Base-by-base conservation (phyloP, 2,888 invertebrate genomes). In the Reticulitermes lucifugus region DNA sequence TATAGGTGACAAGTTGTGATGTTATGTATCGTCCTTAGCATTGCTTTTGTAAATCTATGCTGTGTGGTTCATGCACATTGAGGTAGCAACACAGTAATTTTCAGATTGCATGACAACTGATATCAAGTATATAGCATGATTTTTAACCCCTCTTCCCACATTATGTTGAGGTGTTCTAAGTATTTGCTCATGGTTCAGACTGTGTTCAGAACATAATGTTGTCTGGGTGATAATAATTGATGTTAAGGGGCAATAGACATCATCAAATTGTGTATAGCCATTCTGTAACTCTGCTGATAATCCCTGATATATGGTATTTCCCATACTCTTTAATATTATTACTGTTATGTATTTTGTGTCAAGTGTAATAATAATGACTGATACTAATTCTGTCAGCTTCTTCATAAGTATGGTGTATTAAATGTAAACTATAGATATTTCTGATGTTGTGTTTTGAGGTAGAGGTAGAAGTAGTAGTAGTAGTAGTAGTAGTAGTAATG, bases 131-230 rank as follows among this genome's bases (percentile, higher is more conserved):
- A n/a, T 65, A 65, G 65, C 25, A 25, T 65, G 65, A 6, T n/a
- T 65, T 65, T 65, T 65, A 77, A 46, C 18, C 77, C 18, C 75
- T 43, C 46, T n/a, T 77, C 43, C 77, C 77, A 77, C 46, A 46
- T 77, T 77, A n/a, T 46, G 77, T 77, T 41, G 22, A 79, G 79
- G 82, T 83, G 82, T 86, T 84, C 79, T 85, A 86, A 86, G 86
- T 83, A 86, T 85, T 86, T 86, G 86, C 86, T 86, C 86, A 86
- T 86, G 85, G 86, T 77, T 83, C 85, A 86, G 85, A 86, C 86
- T 86, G 86, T 86, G 86, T 86, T 86, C 86, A 86, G 79, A 86
- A 65, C 43, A 79, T 51, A 51, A 18, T 59, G 81, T 77, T 77
- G 77, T 81, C 81, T 81, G 81, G 55, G 81, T 81, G 81, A 81